Evolutionary conservation across 2,888 invertebrate genomes (phyloP).

Genomic region (Strigamia crassipes): DNA sequence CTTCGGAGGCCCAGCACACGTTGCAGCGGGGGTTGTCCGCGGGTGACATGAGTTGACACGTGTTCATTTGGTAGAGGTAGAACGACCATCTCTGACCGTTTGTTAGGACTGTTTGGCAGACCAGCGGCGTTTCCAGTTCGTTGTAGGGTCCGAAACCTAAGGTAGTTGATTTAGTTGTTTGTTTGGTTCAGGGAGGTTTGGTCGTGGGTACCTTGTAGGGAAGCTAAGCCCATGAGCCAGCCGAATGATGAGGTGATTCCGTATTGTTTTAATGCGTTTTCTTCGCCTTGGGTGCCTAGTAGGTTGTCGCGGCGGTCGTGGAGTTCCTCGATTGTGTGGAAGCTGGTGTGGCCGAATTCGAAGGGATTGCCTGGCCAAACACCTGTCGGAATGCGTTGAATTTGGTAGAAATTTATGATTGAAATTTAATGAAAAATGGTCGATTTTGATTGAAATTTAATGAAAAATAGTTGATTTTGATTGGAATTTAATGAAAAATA

Average conservation of each 20-base stretch:
- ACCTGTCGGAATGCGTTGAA: not conserved
- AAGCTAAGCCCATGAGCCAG: not conserved
- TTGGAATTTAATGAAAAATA: no score
- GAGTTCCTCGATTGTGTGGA: not conserved
- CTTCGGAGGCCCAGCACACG: constrained; percentile 76
- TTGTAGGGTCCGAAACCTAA: constrained; percentile 83
- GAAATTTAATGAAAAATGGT: no score
- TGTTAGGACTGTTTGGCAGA: constrained; percentile 84
- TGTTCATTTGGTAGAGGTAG: constrained; percentile 91
- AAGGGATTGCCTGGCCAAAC: not conserved
- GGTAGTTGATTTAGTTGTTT: not conserved
- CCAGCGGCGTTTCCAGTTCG: constrained; percentile 88
- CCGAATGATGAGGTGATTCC: not conserved
- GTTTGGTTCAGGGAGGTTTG: no score
- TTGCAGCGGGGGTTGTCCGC: constrained; percentile 70
- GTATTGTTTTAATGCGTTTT: not conserved
- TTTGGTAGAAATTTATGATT: no score
- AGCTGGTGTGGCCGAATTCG: not conserved
- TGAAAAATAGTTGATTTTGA: no score
- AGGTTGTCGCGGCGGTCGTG: not conserved
- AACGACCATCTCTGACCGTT: constrained; percentile 87
- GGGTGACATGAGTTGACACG: constrained; percentile 56
- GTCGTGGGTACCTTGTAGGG: not conserved
- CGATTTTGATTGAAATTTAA: not conserved
- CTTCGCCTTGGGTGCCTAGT: not conserved